Conservation (phyloP, 2,113 vertebrate species). For the Tonatia bakeri region DNA sequence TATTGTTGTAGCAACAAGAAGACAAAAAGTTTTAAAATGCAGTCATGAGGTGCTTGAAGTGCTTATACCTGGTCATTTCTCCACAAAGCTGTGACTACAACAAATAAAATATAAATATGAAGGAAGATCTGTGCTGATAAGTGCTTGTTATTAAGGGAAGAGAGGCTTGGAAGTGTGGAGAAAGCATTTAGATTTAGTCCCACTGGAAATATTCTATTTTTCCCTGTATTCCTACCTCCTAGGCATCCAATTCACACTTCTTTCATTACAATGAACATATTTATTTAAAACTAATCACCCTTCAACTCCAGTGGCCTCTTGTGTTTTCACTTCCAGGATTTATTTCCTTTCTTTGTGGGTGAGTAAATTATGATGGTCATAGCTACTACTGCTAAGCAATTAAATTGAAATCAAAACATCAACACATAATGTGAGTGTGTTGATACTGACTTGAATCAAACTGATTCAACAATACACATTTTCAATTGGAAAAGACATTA, state of each 20-base stretch:
- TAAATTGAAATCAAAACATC: slow-evolving; percentile 48
- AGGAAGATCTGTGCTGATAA: not conserved
- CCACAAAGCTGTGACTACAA: not conserved
- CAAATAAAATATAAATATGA: slow-evolving; percentile 6
- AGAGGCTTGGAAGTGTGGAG: not conserved
- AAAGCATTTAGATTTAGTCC: slow-evolving; percentile 15
- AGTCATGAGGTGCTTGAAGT: not conserved
- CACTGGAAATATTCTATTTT: slow-evolving; percentile 23
- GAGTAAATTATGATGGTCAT: slow-evolving; percentile 36
- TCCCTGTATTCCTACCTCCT: not conserved
- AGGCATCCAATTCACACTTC: not conserved
- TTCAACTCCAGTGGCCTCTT: slow-evolving; percentile 16
- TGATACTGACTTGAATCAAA: not conserved
- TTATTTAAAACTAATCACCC: slow-evolving; percentile 50
- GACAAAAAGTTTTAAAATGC: not conserved
- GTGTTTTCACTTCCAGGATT: slow-evolving; percentile 23
- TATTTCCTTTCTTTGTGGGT: slow-evolving; percentile 41
- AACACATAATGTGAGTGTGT: not conserved
- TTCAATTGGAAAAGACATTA: not conserved
- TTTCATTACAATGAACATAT: slow-evolving; percentile 35
- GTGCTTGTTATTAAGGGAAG: slow-evolving; percentile 33
- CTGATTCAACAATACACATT: not conserved
- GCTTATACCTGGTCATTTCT: not conserved
- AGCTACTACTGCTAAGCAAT: slow-evolving; percentile 15
- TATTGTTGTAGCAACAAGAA: slow-evolving; percentile 21